Evolutionary conservation across 2,113 vertebrate genomes (phyloP), one percentile per base, ranked within the genome.

Genomic region (Coryphaenoides rupestris): DNA sequence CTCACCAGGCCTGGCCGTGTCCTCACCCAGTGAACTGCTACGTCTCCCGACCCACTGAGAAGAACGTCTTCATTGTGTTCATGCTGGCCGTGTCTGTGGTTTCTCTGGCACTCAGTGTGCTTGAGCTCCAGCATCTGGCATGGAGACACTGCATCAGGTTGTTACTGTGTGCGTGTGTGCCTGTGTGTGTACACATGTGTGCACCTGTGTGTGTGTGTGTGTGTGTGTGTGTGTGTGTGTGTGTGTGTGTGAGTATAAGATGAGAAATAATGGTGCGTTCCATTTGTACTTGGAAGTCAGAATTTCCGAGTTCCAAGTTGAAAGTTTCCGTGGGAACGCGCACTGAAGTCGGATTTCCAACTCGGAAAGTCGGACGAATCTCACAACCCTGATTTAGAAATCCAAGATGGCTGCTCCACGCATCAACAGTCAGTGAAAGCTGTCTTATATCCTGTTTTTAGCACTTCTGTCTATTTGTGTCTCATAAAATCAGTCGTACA

Each of bases 11-110:
- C 49, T 85, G 82, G 13, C 97, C 97, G 0, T 98, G 97, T 58
- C 96, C 95, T 0, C 93, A 99, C 72, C 86, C 91, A 0, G 96
- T 99, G 33, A 96, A 98, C 90, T 99, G 97, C 68, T 99, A 94
- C 0, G 92, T 99, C 10, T 98, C 97, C 14, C 88, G 97, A 46
- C 96, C 96, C 3, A 99, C 97, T 0, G 97, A 98, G 90, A 99
- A 99, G 87, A 99, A 98, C 0, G 93, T 99, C 52, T 99, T 99
- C 86, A 99, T 99, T 0, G 85, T 95, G 61, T 99, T 99, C 77
- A 99, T 99, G 97, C 66, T 98, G 83, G 91, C 87, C 0, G 96
- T 99, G 80, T 94, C 93, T 0, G 93, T 62, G 0, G 89, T 98
- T 21, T 99, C 96, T 0, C 90, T 99, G 9, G 77, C 92, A 17